Evolutionary conservation across 2,797 vertebrate genomes (phyloP).

Genomic region (Apodemus agrarius): DNA sequence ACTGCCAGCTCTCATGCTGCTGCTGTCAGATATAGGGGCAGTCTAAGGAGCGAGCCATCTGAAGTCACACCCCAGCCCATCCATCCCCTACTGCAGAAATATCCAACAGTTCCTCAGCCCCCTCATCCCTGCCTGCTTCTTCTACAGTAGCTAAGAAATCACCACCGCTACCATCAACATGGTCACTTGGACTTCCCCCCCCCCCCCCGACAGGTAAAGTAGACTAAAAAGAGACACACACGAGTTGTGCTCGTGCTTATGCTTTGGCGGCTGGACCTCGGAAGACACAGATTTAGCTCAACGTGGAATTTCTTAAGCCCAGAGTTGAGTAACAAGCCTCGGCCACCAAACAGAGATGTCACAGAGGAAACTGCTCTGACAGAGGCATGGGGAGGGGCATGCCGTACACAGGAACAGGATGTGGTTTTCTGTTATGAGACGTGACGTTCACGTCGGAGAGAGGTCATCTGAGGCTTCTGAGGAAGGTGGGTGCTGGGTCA

Average conservation of each 20-base stretch:
- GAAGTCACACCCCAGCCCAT: neutral
- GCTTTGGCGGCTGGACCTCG: neutral
- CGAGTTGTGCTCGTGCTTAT: neutral
- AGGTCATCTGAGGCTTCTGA: neutral
- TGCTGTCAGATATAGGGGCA: neutral
- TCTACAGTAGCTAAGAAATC: neutral
- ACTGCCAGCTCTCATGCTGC: too few relatives aligned
- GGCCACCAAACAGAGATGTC: neutral
- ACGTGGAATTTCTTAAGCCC: neutral
- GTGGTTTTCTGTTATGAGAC: conserved; percentile 16
- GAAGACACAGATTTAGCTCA: conserved; percentile 2
- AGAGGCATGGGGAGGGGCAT: neutral
- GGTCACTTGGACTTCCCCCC: neutral
- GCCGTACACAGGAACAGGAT: neutral
- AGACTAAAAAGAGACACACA: neutral
- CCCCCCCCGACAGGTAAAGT: neutral
- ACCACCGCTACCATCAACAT: neutral
- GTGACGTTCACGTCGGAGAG: neutral
- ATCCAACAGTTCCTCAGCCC: neutral
- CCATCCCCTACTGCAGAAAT: neutral
- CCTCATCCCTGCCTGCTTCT: conserved; percentile 6
- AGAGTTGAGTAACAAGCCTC: neutral
- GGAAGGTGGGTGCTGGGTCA: conserved; percentile 33
- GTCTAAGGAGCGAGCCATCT: neutral
- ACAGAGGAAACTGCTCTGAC: neutral